Evolutionary conservation across 2,888 invertebrate genomes (phyloP).

Genomic region (Cecidostiba fungosa): DNA sequence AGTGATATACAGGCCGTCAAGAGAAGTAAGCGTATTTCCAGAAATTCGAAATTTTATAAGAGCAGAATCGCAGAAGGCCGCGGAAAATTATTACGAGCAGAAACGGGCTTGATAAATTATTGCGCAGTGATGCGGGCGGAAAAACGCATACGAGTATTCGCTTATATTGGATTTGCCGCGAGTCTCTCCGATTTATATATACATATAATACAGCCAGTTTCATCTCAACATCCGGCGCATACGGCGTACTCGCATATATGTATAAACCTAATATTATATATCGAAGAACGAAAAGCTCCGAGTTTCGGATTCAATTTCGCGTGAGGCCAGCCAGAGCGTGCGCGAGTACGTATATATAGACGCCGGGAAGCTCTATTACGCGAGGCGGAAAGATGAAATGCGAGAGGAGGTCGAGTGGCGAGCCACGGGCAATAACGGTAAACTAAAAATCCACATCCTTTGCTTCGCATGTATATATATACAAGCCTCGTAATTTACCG

Average conservation of each 20-base stretch:
- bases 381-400: constrained; percentile 49
- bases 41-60: constrained; percentile 12
- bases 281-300: constrained; percentile 28
- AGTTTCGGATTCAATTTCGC: constrained; percentile 63
- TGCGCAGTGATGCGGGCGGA: constrained; percentile 52
- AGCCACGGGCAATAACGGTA: constrained; percentile 43
- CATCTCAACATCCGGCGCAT: constrained; percentile 46
- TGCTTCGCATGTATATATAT: background rate
- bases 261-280: too few relatives aligned
- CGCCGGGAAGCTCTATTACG: constrained; percentile 40
- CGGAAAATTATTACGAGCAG: constrained; percentile 18
- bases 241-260: background rate
- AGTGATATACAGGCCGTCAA: too few relatives aligned
- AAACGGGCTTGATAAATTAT: constrained; percentile 41
- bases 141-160: constrained; percentile 13
- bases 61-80: background rate
- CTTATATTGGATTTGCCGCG: constrained; percentile 59
- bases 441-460: constrained; percentile 36
- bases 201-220: constrained; percentile 16
- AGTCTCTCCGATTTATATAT: background rate
- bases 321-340: constrained; percentile 12
- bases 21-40: background rate
- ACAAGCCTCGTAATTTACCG: constrained; percentile 45
- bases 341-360: constrained; percentile 9
- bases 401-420: background rate